Base-by-base conservation (phyloP, 2,797 vertebrate genomes). In the Eulemur albifrons region DNA sequence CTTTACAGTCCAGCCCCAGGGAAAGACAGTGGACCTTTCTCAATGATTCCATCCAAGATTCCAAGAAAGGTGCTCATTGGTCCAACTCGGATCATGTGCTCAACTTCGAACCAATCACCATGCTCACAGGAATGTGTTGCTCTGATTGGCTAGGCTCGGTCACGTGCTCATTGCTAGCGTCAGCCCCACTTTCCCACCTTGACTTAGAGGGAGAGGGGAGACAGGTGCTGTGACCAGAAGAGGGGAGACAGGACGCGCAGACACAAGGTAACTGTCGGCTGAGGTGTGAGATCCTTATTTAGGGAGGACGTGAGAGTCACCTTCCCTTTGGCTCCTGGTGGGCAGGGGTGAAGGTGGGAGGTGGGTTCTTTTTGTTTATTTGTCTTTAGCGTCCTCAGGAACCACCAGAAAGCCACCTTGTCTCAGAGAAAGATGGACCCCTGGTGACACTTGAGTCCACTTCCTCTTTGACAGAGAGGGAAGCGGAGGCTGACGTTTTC, bases 121-220 rank as follows among this genome's bases (percentile, higher is more conserved):
- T 3, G 21, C 20, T 23, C 50, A 67, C 20, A 87, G 4, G 75
- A 73, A 69, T 23, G 12, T 32, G 20, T 27, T 25, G 54, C 18
- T 92, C 48, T 95, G 75, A 86, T 79, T 93, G 94, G 88, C 63
- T 94, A 72, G 87, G 14, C 30, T 4, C 8, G 82, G 45, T 84
- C 83, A 91, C 67, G 5, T n/a, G 70, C 6, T 45, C 25, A 21
- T 38, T 50, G 65, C 45, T 27, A 11, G 4, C 0, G 8, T 17
- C 30, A 30, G 5, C 32, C 20, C 20, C n/a, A 23, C 45, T 45
- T 59, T 35, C 52, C 25, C 52, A 4, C 11, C 10, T 11, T 54
- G 57, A 1, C 43, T 45, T 48, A 8, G 59, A 23, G 1, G 18
- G 23, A 18, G 57, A 8, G 3, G n/a, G 9, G 3, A 25, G 43